Conservation (phyloP, 2,888 invertebrate species). For the Punctoribates punctum region DNA sequence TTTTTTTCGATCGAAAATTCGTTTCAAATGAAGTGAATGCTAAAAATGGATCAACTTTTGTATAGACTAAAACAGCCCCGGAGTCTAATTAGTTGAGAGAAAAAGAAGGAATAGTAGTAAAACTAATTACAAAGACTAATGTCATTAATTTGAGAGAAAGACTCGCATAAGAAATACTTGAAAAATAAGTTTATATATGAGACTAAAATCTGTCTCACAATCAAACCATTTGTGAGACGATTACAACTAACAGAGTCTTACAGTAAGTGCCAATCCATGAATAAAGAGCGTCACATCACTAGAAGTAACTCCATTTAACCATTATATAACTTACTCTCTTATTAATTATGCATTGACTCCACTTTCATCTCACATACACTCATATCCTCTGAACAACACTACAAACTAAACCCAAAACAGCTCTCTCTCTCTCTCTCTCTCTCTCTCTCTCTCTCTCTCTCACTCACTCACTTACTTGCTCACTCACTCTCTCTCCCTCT, state of each 20-base stretch:
- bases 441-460: slow-evolving; percentile 33
- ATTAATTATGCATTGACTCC: slow-evolving; percentile 13
- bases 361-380: too few relatives aligned
- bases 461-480: slow-evolving; percentile 62
- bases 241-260: neutral
- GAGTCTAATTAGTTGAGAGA: slow-evolving; percentile 22
- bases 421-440: slow-evolving; percentile 22
- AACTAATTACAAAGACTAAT: slow-evolving; percentile 22
- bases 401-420: neutral
- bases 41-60: slow-evolving; percentile 26
- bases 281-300: neutral
- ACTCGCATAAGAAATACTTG: slow-evolving; percentile 11
- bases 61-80: neutral
- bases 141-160: slow-evolving; percentile 11
- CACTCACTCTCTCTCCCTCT: slow-evolving; percentile 27
- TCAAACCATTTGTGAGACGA: neutral
- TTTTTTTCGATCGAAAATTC: slow-evolving; percentile 7
- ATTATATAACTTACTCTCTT: slow-evolving; percentile 3
- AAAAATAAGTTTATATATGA: slow-evolving; percentile 19
- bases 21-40: neutral
- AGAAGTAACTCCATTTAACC: slow-evolving; percentile 15
- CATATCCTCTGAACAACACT: too few relatives aligned
- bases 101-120: slow-evolving; percentile 9
- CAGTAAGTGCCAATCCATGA: slow-evolving; percentile 18
- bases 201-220: neutral